Base-by-base conservation (phyloP, 2,888 invertebrate genomes). In the Disparrhopalites patrizii region DNA sequence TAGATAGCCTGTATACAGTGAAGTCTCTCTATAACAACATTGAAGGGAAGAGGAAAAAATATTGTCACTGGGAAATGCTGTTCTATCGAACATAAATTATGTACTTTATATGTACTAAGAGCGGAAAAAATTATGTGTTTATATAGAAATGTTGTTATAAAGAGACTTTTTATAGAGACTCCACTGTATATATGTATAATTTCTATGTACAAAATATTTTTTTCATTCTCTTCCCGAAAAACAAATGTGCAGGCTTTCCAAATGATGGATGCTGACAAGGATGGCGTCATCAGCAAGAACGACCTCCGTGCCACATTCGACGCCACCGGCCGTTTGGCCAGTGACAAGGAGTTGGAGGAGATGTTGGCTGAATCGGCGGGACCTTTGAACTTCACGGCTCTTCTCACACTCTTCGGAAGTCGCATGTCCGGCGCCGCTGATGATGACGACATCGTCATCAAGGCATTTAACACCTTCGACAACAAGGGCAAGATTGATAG, bases 261-360 rank as follows among this genome's bases (percentile, higher is more conserved):
- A 83, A 87, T 94, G 78, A 94, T 94, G 90, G 94, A 94, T 85
- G 88, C 89, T 82, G 93, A 94, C 85, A 94, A 94, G 83, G 94
- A 94, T 80, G 91, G 91, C 77, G 86, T 91, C 82, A 77, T 77
- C 70, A 83, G 90, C 81, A 93, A 93, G 85, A 88, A 87, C 81
- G 93, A 93, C 83, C 85, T 93, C 79, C 87, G 92, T 79, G 89
- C 89, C 79, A 91, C 91, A 79, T 93, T 91, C 83, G 93, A 95
- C 83, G 89, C 89, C 77, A 88, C 94, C 77, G 94, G 94, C 81
- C 90, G 90, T 81, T 85, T 94, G 77, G 88, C 90, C 78, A 85
- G 86, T 78, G 94, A 94, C 80, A 91, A 92, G 82, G 94, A 94
- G 82, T 85, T 94, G 78, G 92, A 93, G 77, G 85, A 89, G 78